A percentile compares a stretch with the other conserved stretches of the same genome.
phyloP scores from a whole-genome alignment of 2,888 invertebrate genomes.

The Cerceris ruficornis region DNA sequence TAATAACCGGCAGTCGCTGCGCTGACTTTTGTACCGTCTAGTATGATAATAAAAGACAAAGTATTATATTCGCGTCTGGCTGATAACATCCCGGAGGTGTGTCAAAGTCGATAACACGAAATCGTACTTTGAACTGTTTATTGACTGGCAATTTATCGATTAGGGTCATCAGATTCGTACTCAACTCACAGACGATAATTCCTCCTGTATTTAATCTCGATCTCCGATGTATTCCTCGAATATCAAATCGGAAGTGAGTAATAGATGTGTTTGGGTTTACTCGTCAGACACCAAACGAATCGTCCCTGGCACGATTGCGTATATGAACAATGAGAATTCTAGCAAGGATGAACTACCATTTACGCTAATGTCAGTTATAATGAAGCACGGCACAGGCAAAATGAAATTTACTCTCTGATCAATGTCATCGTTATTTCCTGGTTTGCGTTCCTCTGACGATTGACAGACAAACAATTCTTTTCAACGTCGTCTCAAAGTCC shows the following conservation, averaged over 20 bases:
- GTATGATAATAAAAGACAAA: background rate
- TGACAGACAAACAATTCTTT: no score
- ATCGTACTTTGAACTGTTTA: constrained; percentile 38
- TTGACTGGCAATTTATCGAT: constrained; percentile 1
- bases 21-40: constrained; percentile 6
- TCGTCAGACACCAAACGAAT: background rate
- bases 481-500: no score
- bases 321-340: background rate
- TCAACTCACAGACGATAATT: no score
- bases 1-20: background rate
- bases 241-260: background rate
- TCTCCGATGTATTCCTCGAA: no score
- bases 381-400: no score
- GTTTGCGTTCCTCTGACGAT: no score
- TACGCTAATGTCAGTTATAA: no score
- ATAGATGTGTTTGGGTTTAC: background rate
- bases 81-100: constrained; percentile 1
- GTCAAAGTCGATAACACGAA: constrained; percentile 21
- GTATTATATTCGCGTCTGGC: background rate
- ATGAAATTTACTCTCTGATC: no score
- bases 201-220: no score
- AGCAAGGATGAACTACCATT: no score
- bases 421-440: no score
- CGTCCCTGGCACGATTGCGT: constrained; percentile 31
- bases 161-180: background rate